A percentile compares a stretch with the other conserved stretches of the same genome.
Evolutionary conservation across 2,797 vertebrate genomes (phyloP).

Genomic region (Takifugu ocellatus): DNA sequence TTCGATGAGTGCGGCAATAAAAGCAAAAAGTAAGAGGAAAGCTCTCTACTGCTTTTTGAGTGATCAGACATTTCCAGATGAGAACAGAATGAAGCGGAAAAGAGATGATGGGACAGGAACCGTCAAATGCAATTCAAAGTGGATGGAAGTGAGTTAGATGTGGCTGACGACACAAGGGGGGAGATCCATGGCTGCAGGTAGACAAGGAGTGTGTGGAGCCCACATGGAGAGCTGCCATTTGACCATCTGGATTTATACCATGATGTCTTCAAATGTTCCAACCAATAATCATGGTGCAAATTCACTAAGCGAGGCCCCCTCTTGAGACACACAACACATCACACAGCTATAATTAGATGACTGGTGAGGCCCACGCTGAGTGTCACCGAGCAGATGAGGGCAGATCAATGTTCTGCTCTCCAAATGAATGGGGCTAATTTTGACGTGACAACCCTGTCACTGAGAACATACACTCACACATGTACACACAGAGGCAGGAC

Average conservation of each 20-base stretch:
- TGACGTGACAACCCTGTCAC: constrained; percentile 51
- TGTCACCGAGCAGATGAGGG: constrained; percentile 39
- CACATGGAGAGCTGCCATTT: constrained; percentile 33
- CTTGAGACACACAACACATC: constrained; percentile 50
- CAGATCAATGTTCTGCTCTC: constrained; percentile 66
- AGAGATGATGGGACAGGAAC: constrained; percentile 5
- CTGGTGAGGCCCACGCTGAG: constrained; percentile 25
- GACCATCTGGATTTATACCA: constrained; percentile 70
- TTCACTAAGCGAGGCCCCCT: constrained; percentile 27
- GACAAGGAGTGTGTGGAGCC: constrained; percentile 30
- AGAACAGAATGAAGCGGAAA: constrained; percentile 1
- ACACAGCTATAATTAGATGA: constrained; percentile 55
- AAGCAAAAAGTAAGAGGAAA: background rate
- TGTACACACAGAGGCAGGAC: constrained; percentile 15
- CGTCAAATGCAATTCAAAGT: constrained; percentile 10
- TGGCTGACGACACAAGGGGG: background rate
- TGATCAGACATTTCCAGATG: constrained; percentile 9
- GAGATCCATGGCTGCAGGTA: constrained; percentile 5
- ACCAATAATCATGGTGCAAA: constrained; percentile 40
- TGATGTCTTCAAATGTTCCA: constrained; percentile 65
- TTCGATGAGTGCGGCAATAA: no score
- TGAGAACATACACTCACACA: constrained; percentile 1
- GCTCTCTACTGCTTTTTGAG: background rate
- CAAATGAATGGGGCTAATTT: constrained; percentile 69
- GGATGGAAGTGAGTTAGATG: background rate